phyloP scores from a whole-genome alignment of 1,140 invertebrate species.

The Akabosia matsudoensis region DNA sequence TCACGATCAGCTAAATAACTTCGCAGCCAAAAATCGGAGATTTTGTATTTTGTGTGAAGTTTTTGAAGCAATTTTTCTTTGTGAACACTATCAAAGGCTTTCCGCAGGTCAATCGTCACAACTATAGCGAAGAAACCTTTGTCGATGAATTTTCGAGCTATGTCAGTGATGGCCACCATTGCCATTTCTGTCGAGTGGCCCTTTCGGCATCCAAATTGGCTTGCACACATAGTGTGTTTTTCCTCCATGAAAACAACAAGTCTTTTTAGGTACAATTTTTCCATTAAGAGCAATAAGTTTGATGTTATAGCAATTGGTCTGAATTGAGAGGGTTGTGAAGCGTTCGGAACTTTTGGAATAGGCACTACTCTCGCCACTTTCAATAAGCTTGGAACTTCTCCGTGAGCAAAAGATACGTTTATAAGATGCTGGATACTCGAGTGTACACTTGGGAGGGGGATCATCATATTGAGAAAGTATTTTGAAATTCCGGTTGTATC shows the following conservation, averaged over 20 bases:
- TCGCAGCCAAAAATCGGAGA: background rate
- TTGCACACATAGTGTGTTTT: background rate
- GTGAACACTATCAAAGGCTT: conserved; percentile 15
- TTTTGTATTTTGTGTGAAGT: background rate
- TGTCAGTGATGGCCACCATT: background rate
- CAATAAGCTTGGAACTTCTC: background rate
- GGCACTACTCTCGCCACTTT: background rate
- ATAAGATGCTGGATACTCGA: background rate
- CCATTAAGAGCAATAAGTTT: conserved; percentile 5
- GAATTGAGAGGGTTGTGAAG: background rate
- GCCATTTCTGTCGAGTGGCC: conserved; percentile 24
- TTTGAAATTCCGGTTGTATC: background rate
- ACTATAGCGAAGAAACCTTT: conserved; percentile 9
- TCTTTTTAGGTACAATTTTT: too few relatives aligned
- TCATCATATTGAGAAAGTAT: background rate
- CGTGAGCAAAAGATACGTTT: background rate
- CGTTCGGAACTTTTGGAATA: background rate
- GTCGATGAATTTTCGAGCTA: conserved; percentile 12
- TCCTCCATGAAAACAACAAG: too few relatives aligned
- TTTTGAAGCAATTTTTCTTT: background rate
- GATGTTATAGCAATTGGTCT: background rate
- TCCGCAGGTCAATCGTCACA: conserved; percentile 21
- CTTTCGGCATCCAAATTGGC: conserved; percentile 26
- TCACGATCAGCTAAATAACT: background rate
- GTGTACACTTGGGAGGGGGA: background rate